Percentiles rank a stretch among this genome's conserved stretches.
Evolutionary conservation across 2,113 vertebrate species (phyloP).

Genomic region (Origma solitaria): DNA sequence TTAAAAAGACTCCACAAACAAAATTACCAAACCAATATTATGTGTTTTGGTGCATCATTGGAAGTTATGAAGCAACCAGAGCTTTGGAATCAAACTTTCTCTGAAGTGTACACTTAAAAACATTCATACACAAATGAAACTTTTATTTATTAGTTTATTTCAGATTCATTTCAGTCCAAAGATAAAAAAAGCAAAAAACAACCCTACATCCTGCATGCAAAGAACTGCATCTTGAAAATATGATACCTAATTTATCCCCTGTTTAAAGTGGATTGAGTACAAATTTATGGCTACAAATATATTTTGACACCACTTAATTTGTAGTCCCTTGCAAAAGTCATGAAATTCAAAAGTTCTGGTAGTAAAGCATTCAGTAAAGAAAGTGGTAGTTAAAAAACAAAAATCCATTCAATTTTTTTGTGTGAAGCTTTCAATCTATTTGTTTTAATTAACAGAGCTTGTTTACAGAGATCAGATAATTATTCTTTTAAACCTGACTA

Average conservation of each 20-base stretch:
- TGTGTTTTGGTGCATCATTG: neutral
- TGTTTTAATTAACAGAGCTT: neutral
- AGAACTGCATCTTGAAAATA: neutral
- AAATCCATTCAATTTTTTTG: neutral
- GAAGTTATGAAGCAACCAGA: neutral
- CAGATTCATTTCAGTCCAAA: neutral
- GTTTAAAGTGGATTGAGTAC: neutral
- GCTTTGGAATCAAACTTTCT: neutral
- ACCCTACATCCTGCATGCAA: rapidly evolving
- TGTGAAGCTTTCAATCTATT: neutral
- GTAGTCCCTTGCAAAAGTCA: neutral
- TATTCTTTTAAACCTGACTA: slow-evolving; percentile 6
- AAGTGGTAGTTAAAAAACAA: neutral
- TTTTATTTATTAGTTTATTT: neutral
- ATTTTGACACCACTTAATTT: neutral
- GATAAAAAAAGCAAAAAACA: neutral
- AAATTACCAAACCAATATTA: neutral
- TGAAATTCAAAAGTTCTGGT: neutral
- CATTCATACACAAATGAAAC: neutral
- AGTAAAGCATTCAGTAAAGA: neutral
- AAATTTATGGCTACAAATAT: neutral
- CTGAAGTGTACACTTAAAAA: neutral
- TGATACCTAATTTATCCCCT: neutral
- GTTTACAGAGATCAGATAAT: neutral
- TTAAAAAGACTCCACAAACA: neutral